Percentiles rank a stretch among this genome's conserved stretches.
phyloP scores from a whole-genome alignment of 2,113 vertebrate genomes.

The Amazona vittata region DNA sequence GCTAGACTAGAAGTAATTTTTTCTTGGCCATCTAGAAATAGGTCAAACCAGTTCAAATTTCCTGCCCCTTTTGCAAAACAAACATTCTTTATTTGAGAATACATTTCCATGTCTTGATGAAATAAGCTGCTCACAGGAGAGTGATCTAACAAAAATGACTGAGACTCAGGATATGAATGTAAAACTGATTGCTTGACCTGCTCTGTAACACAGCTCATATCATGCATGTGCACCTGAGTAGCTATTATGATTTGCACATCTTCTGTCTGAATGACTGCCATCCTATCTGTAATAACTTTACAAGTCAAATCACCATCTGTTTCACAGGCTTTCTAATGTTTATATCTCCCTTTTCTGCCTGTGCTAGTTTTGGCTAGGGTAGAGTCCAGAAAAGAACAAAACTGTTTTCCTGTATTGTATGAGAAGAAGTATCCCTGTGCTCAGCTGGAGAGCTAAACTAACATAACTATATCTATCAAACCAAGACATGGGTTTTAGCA shows the following conservation, averaged over 20 bases:
- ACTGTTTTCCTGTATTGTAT: neutral
- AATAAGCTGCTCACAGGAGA: constrained; percentile 60
- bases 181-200: constrained; percentile 56
- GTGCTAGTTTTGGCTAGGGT: neutral
- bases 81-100: constrained; percentile 28
- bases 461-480: neutral
- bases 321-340: constrained; percentile 45
- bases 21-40: constrained; percentile 23
- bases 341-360: constrained; percentile 29
- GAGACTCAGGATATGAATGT: constrained; percentile 30
- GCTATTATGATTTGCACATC: constrained; percentile 52
- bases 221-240: constrained; percentile 42
- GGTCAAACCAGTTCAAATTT: constrained; percentile 41
- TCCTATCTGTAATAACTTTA: constrained; percentile 52
- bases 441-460: neutral
- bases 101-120: constrained; percentile 37
- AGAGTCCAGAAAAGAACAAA: neutral
- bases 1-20: neutral
- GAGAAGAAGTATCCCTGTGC: constrained; percentile 9
- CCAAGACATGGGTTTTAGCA: neutral
- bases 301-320: constrained; percentile 57
- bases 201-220: constrained; percentile 19
- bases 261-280: constrained; percentile 23
- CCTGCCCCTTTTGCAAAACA: constrained; percentile 16
- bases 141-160: constrained; percentile 40